Conservation (phyloP, 2,888 invertebrate genomes). For the Hybos culiciformis region DNA sequence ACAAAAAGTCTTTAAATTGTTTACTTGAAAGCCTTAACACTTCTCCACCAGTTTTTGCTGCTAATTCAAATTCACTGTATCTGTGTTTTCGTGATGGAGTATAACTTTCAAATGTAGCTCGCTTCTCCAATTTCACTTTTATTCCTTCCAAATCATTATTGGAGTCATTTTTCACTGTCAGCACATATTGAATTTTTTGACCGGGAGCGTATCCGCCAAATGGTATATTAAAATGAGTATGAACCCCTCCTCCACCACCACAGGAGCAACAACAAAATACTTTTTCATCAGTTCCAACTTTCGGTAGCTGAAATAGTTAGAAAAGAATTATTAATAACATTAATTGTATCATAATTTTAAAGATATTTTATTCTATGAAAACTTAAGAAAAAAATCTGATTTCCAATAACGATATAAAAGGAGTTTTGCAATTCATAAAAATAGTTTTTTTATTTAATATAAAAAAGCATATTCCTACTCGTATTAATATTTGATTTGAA, state of each 20-base stretch:
- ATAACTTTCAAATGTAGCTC: neutral
- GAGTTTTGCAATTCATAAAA: too few species aligned
- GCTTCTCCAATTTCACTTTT: neutral
- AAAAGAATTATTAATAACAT: neutral
- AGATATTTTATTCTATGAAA: neutral
- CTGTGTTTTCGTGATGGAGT: neutral
- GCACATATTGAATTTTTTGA: conserved; percentile 51
- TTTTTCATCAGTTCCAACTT: conserved; percentile 43
- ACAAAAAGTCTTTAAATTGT: conserved; percentile 43
- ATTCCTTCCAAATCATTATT: conserved; percentile 38
- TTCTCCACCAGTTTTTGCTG: conserved; percentile 36
- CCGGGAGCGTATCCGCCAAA: conserved; percentile 62
- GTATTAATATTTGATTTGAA: neutral
- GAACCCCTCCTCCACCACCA: conserved; percentile 54
- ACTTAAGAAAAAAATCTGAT: neutral
- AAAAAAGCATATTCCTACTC: neutral
- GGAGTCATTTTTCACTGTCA: conserved; percentile 61
- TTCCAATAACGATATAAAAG: too few species aligned
- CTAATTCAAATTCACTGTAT: conserved; percentile 16
- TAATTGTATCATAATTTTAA: neutral
- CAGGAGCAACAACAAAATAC: conserved; percentile 53
- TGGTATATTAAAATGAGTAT: conserved; percentile 48
- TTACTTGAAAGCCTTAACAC: conserved; percentile 41
- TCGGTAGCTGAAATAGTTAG: neutral
- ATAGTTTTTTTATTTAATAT: neutral